phyloP scores from a whole-genome alignment of 1,140 invertebrate species.

The Euwallacea similis region DNA sequence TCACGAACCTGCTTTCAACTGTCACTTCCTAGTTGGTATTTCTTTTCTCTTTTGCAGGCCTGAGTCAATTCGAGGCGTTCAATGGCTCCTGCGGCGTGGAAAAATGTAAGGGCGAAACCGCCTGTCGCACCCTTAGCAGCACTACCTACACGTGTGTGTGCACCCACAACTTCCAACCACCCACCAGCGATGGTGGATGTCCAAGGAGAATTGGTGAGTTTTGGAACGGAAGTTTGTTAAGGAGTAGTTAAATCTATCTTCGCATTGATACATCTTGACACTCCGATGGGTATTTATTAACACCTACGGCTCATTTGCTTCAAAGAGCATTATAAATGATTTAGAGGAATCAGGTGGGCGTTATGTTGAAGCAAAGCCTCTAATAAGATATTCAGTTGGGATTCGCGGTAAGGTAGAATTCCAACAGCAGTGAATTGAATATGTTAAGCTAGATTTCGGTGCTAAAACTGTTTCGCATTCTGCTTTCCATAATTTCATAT shows the following conservation, averaged over 20 bases:
- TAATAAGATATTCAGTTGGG: too few relatives aligned
- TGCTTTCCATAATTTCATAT: too few relatives aligned
- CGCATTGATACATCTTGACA: too few relatives aligned
- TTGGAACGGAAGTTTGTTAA: too few relatives aligned
- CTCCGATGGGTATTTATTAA: neutral
- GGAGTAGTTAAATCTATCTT: too few relatives aligned
- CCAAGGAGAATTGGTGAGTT: slow-evolving; percentile 61
- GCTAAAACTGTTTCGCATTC: too few relatives aligned
- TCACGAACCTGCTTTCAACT: slow-evolving; percentile 1
- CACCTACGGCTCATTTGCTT: slow-evolving; percentile 10
- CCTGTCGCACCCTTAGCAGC: slow-evolving; percentile 57
- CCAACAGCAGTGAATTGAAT: too few relatives aligned
- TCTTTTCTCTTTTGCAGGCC: neutral
- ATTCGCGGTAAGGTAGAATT: too few relatives aligned
- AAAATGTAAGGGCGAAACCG: slow-evolving; percentile 65
- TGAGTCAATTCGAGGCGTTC: neutral
- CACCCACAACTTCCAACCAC: slow-evolving; percentile 63
- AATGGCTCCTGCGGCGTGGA: slow-evolving; percentile 56
- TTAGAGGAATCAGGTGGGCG: neutral
- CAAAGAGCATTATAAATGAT: slow-evolving; percentile 11
- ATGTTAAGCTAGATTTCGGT: too few relatives aligned
- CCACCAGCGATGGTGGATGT: slow-evolving; percentile 65
- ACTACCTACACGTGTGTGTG: slow-evolving; percentile 65
- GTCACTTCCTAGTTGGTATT: neutral
- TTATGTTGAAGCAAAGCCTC: neutral